Evolutionary conservation across 2,113 vertebrate genomes (phyloP), one percentile per base, ranked within the genome.

Genomic region (Leptodactylus fuscus): DNA sequence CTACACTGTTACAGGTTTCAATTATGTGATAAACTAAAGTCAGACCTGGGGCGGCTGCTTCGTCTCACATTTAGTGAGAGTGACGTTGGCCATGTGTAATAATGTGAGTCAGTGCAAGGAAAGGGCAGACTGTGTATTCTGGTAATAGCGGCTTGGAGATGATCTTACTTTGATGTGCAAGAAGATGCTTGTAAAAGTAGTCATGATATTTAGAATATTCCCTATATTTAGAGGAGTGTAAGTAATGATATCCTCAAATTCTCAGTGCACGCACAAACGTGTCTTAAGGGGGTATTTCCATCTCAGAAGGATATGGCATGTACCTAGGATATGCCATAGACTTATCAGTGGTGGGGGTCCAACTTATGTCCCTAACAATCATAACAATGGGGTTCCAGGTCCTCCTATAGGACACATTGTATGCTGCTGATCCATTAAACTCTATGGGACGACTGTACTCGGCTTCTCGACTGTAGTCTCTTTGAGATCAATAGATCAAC

Each of bases 21-120:
- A 89, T 89, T 87, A 89, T 91, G 88, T 86, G 90, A 87, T 82
- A 81, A 81, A 87, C 80, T 73, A 71, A 89, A 81, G 85, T 70
- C 86, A 87, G 44, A 78, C 89, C 81, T 70, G 73, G 85, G 67
- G 46, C 67, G 88, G 89, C 87, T 88, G 89, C 24, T 90, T 92
- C 89, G 88, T 85, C 71, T 90, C 91, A 89, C 53, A 73, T 74
- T 62, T 78, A 49, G 85, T 79, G 83, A 79, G 75, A 53, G 60
- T 79, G 83, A 85, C 75, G 22, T 70, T n/a, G 48, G 60, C 83
- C 83, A 85, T 85, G 75, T 85, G 83, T 85, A 75, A 85, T 85
- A 70, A 82, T 73, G 48, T 20, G 27, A 73, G 49, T 15, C 32
- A 53, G 73, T 79, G 46, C 62, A 85, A 70, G 49, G 29, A 79